Evolutionary conservation across 2,888 invertebrate species (phyloP).

Genomic region (Mycogona germanica): DNA sequence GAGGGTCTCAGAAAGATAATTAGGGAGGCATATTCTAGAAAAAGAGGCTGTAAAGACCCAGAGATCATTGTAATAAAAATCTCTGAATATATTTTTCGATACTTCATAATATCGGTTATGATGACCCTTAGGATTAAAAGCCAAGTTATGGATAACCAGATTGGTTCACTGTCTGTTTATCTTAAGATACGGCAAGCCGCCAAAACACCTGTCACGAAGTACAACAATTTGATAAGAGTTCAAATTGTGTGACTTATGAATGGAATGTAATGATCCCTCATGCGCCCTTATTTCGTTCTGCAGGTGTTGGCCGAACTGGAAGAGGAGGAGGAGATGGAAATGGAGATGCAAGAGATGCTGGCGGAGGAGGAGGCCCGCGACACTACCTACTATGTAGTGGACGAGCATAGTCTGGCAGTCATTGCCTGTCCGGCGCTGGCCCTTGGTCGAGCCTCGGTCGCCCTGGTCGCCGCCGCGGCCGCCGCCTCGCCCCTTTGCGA

Average conservation of each 20-base stretch:
- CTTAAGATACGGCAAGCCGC: too few relatives aligned
- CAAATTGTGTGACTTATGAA: background rate
- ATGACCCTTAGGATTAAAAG: too few relatives aligned
- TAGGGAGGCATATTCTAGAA: too few relatives aligned
- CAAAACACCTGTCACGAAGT: too few relatives aligned
- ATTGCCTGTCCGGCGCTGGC: constrained; percentile 8
- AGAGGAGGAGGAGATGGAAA: constrained; percentile 21
- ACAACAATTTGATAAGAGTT: too few relatives aligned
- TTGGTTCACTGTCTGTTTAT: too few relatives aligned
- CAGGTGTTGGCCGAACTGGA: constrained; percentile 21
- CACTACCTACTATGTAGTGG: constrained; percentile 18
- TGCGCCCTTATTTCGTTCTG: background rate
- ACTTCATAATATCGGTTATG: too few relatives aligned
- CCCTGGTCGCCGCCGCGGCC: background rate
- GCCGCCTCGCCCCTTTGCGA: background rate
- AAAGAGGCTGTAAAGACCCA: too few relatives aligned
- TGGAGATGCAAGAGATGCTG: constrained; percentile 21
- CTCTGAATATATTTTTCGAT: too few relatives aligned
- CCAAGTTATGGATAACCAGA: too few relatives aligned
- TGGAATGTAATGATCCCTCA: background rate
- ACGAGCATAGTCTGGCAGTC: constrained; percentile 2
- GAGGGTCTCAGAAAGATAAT: too few relatives aligned
- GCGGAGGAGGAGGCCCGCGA: constrained; percentile 21
- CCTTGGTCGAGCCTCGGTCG: constrained; percentile 3
- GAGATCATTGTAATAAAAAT: too few relatives aligned